Base-by-base conservation (phyloP, 2,797 vertebrate species). In the Fringilla coelebs region DNA sequence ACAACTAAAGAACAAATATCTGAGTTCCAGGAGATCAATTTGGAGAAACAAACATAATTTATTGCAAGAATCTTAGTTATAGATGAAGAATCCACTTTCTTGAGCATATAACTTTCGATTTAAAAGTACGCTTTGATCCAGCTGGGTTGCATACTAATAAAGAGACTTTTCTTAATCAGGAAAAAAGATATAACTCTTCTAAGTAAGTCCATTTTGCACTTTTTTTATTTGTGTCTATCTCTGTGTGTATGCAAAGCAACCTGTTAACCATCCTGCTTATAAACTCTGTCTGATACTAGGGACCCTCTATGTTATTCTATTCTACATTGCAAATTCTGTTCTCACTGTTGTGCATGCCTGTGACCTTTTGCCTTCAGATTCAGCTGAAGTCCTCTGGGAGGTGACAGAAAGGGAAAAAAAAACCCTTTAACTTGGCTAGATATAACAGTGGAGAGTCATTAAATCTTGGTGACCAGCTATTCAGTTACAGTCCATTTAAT, bases 401-500 rank as follows among this genome's bases (percentile, higher is more conserved):
- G 25, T 51, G 51, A 84, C 46, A 84, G 43, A 90, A 86, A 86
- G 55, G 25, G 32, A 57, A 74, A 78, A 76, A 48, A 20, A 54
- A 31, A 25, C 6, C 40, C 71, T 68, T 85, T 65, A 75, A 40
- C 63, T 90, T 90, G 72, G 63, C 63, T 62, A 79, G 74, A 63
- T 93, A 11, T 31, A 89, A 85, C 43, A 75, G 55, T 41, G 38
- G 46, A 84, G 25, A 36, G 29, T 94, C 92, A 94, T 95, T 92
- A 92, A 92, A 89, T 82, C 34, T 26, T 76, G 55, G 60, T 87
- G 81, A 92, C 85, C 78, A 52, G 67, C 81, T 94, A 87, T 71
- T 94, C 84, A 79, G 77, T 79, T 89, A 92, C 88, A 82, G 63
- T 51, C 80, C 55, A 90, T 93, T 93, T 96, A 95, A 95, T 94